Evolutionary conservation across 1,140 invertebrate species (phyloP), one percentile per base, ranked within the genome.

Genomic region (Antheraea mylitta): DNA sequence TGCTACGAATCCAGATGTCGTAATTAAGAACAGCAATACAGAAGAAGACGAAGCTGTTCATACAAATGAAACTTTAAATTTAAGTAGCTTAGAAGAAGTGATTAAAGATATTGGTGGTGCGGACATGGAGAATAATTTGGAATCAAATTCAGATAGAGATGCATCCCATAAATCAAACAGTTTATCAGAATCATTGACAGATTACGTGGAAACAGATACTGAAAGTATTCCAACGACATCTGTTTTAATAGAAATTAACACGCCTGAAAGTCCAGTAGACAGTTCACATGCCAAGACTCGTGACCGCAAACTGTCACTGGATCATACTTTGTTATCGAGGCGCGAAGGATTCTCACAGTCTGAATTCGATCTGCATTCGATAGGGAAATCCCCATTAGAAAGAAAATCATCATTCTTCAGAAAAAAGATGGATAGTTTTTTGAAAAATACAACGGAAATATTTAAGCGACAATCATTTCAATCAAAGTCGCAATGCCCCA

Each of bases 331-430:
- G 61, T 65, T 89, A 59, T 74, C 75, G 19, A 70, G 82, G 66
- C 78, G 84, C 7, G 76, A 83, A 64, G 82, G 83, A 16, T 81
- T 90, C 36, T 86, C 88, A 18, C 86, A 91, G 67, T 91, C 89
- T 36, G 88, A 90, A 73, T 63, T 89, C 60, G 85, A 91, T 77
- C 79, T 91, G 37, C 80, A 89, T 78, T 82, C 80, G 11, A 80
- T 90, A 64, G 87, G 88, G 42, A 91, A 90, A 77, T 85, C 77
- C 19, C 86, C 87, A 48, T 74, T 91, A 18, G 86, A 89, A 72
- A 78, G 89, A 30, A 91, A 91, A 79, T 87, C 86, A 0, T 91
- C 89, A 8, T 90, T 90, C 73, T 91, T 90, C 70, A 72, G 83
- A 61, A 90, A 90, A 63, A 90, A 84, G 72, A 84, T 90, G 86